Percentiles rank a stretch among this genome's conserved stretches.
phyloP scores from a whole-genome alignment of 2,113 vertebrate species.

The Turnix velox region DNA sequence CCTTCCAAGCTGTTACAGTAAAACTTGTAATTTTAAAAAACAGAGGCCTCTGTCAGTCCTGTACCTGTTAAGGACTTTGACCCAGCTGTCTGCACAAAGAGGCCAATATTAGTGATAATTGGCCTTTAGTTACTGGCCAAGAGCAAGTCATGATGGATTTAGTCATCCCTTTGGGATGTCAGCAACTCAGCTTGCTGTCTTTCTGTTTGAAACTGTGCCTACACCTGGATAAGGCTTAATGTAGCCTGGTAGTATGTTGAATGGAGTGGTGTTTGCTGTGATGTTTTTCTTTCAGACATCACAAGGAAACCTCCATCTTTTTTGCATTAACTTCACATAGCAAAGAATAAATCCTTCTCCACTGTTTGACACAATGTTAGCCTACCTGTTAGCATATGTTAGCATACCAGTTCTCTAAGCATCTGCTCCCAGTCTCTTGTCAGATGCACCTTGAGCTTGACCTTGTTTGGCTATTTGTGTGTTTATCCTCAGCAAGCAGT shows the following conservation, averaged over 20 bases:
- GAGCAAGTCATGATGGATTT: not conserved
- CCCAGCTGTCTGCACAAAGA: not conserved
- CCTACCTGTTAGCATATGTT: too few relatives aligned
- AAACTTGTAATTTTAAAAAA: not conserved
- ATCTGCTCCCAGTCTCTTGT: not conserved
- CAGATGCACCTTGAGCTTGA: conserved; percentile 16
- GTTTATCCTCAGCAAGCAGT: conserved; percentile 10
- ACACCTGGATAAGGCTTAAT: not conserved
- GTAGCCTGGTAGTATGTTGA: not conserved
- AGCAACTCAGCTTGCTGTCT: not conserved
- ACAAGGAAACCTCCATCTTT: not conserved
- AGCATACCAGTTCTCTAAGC: not conserved
- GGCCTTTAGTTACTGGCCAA: not conserved
- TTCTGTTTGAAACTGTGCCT: not conserved
- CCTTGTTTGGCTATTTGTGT: not conserved
- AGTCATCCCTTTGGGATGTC: not conserved
- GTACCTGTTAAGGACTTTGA: not conserved
- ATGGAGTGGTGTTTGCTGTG: not conserved
- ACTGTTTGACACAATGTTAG: accelerated
- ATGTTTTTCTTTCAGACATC: not conserved
- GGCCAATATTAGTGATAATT: not conserved
- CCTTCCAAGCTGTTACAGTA: not conserved
- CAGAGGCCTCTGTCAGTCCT: not conserved
- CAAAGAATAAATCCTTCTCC: not conserved
- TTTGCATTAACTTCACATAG: not conserved